These are phyloP conservation scores for Leptinotarsa tumamoca DNA, from an alignment of 2,888 invertebrate species.

Conservation along the genomic window DNA sequence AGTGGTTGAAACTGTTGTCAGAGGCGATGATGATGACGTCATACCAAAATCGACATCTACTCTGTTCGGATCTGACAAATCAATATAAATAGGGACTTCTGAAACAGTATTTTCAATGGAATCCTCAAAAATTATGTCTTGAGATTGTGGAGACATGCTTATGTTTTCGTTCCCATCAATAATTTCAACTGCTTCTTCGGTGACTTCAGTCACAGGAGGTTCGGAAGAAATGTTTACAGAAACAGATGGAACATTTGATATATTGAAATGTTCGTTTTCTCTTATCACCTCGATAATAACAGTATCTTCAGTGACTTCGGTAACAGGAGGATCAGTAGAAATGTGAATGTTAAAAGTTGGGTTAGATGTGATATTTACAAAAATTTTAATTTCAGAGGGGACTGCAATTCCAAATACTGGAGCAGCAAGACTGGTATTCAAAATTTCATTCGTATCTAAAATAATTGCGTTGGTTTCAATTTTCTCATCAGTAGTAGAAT, in stretches of 20 bases:
- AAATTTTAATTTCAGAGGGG: slow-evolving; percentile 36
- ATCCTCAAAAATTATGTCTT: slow-evolving; percentile 22
- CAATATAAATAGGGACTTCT: slow-evolving; percentile 32
- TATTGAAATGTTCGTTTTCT: too few species aligned
- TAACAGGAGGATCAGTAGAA: slow-evolving; percentile 25
- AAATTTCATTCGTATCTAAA: neutral
- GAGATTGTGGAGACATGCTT: slow-evolving; percentile 11
- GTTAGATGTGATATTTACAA: slow-evolving; percentile 32
- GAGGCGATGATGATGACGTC: slow-evolving; percentile 1
- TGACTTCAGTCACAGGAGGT: slow-evolving; percentile 18
- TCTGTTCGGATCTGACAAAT: slow-evolving; percentile 34
- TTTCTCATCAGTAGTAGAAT: neutral
- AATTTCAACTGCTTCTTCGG: slow-evolving; percentile 24
- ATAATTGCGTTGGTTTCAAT: neutral
- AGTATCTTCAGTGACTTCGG: slow-evolving; percentile 16
- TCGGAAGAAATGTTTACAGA: neutral
- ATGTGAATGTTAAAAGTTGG: slow-evolving; percentile 25
- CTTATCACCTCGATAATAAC: slow-evolving; percentile 33
- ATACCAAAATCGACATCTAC: slow-evolving; percentile 33
- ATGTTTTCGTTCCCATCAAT: slow-evolving; percentile 18
- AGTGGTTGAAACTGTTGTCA: neutral
- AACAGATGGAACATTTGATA: too few species aligned
- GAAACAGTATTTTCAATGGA: slow-evolving; percentile 24
- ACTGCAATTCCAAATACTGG: slow-evolving; percentile 27
- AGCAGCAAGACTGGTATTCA: slow-evolving; percentile 1